A percentile compares a stretch with the other conserved stretches of the same genome.
phyloP scores from a whole-genome alignment of 2,797 vertebrate genomes.

The Poeciliopsis infans region DNA sequence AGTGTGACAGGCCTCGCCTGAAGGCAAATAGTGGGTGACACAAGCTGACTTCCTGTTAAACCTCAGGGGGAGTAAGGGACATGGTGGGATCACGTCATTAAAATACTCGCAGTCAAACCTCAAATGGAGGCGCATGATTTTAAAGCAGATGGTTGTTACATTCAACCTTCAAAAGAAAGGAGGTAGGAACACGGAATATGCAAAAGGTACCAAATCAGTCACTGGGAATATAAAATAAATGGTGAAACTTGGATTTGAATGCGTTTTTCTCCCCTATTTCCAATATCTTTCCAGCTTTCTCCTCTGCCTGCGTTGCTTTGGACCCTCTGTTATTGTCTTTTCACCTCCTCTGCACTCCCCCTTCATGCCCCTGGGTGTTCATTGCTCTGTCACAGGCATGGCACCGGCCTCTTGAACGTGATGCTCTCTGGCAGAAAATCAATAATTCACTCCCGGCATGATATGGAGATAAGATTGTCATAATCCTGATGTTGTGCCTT shows the following conservation, averaged over 20 bases:
- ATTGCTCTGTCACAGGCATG: conserved; percentile 50
- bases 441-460: conserved; percentile 87
- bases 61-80: background rate
- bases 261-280: background rate
- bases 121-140: background rate
- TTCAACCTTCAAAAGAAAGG: background rate
- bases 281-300: conserved; percentile 16
- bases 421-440: conserved; percentile 94
- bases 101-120: background rate
- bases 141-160: background rate
- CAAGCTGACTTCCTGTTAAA: background rate
- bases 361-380: conserved; percentile 55
- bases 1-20: background rate
- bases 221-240: too few relatives aligned
- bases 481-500: conserved; percentile 85
- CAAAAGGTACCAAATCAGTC: background rate
- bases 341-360: conserved; percentile 32
- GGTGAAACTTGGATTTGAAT: background rate
- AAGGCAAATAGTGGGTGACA: background rate
- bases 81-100: background rate
- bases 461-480: conserved; percentile 87
- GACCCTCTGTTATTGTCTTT: conserved; percentile 35
- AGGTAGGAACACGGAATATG: background rate
- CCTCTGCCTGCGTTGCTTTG: conserved; percentile 14
- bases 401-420: conserved; percentile 82